A percentile compares a stretch with the other conserved stretches of the same genome.
phyloP scores from a whole-genome alignment of 2,113 vertebrate genomes.

The Parotia lawesii region DNA sequence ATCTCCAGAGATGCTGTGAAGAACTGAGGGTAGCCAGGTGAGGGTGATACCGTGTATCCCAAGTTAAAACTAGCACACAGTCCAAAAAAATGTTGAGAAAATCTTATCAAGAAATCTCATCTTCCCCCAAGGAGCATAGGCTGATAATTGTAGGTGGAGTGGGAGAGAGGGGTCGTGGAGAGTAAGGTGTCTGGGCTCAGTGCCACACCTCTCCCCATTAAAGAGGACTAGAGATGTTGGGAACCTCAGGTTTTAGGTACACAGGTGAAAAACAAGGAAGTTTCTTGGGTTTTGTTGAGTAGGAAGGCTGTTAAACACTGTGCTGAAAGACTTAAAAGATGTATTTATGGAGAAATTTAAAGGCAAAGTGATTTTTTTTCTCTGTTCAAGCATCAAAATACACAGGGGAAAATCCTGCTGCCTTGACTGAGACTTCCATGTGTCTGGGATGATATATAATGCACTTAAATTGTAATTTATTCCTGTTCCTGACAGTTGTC shows the following conservation, averaged over 20 bases:
- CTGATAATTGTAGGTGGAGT: neutral
- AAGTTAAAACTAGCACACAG: neutral
- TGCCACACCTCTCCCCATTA: neutral
- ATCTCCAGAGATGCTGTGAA: neutral
- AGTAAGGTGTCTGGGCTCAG: neutral
- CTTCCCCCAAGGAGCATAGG: neutral
- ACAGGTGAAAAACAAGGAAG: neutral
- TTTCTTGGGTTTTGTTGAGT: neutral
- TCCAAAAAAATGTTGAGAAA: neutral
- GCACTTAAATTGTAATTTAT: neutral
- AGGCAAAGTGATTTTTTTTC: neutral
- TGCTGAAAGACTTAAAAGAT: neutral
- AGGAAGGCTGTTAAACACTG: neutral
- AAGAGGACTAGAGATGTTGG: neutral
- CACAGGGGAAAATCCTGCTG: neutral
- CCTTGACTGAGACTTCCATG: neutral
- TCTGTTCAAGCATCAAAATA: neutral
- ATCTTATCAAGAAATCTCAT: neutral
- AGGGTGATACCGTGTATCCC: neutral
- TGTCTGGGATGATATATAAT: neutral
- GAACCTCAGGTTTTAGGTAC: neutral
- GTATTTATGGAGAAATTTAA: neutral
- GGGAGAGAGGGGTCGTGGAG: neutral
- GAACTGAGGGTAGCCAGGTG: neutral
- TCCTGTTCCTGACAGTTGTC: neutral